Evolutionary conservation across 2,113 vertebrate species (phyloP), one percentile per base, ranked within the genome.

Genomic region (Phalacrocorax pelagicus): DNA sequence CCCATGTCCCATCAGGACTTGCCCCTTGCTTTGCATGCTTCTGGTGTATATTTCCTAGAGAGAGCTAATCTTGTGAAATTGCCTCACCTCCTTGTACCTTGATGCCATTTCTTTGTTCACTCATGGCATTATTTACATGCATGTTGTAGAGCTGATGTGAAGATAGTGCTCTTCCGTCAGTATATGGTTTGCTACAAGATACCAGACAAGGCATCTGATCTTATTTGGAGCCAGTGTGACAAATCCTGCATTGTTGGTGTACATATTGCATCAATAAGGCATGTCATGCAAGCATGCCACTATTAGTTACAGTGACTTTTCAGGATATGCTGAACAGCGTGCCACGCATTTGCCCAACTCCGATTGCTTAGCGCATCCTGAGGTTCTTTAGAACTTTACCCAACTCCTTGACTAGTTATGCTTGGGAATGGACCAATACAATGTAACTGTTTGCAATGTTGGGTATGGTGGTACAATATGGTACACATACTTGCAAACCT

Each of bases 401-500:
- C 29, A 51, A 58, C 21, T 11, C 58, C 40, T 22, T 32, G 38
- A 32, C 66, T 66, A n/a, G 38, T 46, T 59, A 18, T 12, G 52
- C 40, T 40, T 83, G 52, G 57, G 44, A 88, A 44, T 4, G 17
- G 27, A 32, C 36, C 23, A 57, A 24, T 54, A 15, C 14, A 23
- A 40, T 8, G 6, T 15, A 49, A 65, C 44, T n/a, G 51, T 20
- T 65, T n/a, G 24, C 27, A 21, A 30, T 26, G 15, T 8, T 11
- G 42, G 62, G 36, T 26, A 21, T 17, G 12, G 17, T 12, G 22
- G 24, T 36, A 32, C 23, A 51, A n/a, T n/a, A n/a, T n/a, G n/a
- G n/a, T 0, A 0, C 0, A 0, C 40, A 34, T n/a, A 21, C 63
- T 59, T 72, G 46, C 51, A 78, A 32, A 36, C 24, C n/a, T 49